Evolutionary conservation across 2,888 invertebrate genomes (phyloP).

Genomic region (Caenorhabditis drosophilae): DNA sequence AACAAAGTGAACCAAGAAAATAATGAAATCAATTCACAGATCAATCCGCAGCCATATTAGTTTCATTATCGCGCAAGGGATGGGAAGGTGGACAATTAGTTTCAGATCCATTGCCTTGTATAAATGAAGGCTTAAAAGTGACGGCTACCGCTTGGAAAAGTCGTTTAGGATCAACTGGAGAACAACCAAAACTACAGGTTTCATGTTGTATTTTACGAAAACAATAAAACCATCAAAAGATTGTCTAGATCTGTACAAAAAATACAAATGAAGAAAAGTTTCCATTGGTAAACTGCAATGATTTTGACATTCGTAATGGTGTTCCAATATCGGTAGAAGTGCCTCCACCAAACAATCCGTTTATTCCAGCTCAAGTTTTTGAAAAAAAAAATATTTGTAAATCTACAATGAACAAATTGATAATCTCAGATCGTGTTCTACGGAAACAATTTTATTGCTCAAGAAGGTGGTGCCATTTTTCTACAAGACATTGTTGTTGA

Average conservation of each 20-base stretch:
- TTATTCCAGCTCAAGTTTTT: conserved; percentile 50
- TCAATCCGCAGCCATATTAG: conserved; percentile 45
- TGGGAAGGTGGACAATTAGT: conserved; percentile 59
- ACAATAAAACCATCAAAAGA: no score
- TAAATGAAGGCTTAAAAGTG: conserved; percentile 39
- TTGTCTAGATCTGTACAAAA: conserved; percentile 49
- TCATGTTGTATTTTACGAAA: conserved; percentile 6
- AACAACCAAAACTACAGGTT: conserved; percentile 55
- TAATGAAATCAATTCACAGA: no score
- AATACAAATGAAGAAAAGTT: conserved; percentile 52
- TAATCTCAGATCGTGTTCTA: conserved; percentile 46
- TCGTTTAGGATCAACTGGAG: conserved; percentile 32
- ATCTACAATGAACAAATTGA: neutral
- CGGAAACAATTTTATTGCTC: conserved; percentile 56
- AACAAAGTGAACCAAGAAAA: no score
- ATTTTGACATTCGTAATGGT: conserved; percentile 56
- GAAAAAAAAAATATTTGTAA: neutral
- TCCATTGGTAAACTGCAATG: conserved; percentile 51
- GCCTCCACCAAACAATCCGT: conserved; percentile 46
- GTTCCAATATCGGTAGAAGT: conserved; percentile 50
- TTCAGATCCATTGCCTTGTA: conserved; percentile 51
- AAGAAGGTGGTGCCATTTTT: conserved; percentile 55
- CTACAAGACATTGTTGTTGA: conserved; percentile 58
- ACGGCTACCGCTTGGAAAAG: conserved; percentile 56
- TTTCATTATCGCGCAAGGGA: conserved; percentile 45